Conservation (phyloP, 2,113 vertebrate species). For the Leucoraja erinaceus region DNA sequence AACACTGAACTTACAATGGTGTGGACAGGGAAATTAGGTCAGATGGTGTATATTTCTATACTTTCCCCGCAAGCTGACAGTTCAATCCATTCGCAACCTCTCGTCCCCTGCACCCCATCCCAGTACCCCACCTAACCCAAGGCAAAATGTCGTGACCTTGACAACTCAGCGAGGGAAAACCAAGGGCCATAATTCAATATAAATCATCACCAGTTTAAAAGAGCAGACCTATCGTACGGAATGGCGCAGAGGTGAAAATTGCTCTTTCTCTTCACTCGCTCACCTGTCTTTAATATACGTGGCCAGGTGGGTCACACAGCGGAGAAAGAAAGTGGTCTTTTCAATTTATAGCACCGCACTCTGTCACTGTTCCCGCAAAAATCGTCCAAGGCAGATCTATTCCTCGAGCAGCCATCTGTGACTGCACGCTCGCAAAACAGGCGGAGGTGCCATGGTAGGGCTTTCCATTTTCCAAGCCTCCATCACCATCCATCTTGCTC, state of each 20-base stretch:
- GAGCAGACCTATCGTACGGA: not conserved
- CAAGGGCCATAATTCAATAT: not conserved
- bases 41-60: not conserved
- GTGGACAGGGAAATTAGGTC: not conserved
- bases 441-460: not conserved
- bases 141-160: not conserved
- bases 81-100: not conserved
- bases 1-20: not conserved
- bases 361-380: not conserved
- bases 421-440: not conserved
- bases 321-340: not conserved
- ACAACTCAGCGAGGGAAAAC: not conserved
- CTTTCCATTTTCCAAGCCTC: not conserved
- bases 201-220: not conserved
- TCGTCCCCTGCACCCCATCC: not conserved
- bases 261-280: not conserved
- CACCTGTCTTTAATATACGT: not conserved
- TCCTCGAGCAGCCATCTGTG: conserved; percentile 10
- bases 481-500: conserved; percentile 18
- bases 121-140: too few species aligned
- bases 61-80: not conserved
- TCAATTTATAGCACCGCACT: not conserved
- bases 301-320: not conserved
- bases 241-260: not conserved
- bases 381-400: conserved; percentile 18